Base-by-base conservation (phyloP, 2,888 invertebrate species). In the Himalopsyche anomala region DNA sequence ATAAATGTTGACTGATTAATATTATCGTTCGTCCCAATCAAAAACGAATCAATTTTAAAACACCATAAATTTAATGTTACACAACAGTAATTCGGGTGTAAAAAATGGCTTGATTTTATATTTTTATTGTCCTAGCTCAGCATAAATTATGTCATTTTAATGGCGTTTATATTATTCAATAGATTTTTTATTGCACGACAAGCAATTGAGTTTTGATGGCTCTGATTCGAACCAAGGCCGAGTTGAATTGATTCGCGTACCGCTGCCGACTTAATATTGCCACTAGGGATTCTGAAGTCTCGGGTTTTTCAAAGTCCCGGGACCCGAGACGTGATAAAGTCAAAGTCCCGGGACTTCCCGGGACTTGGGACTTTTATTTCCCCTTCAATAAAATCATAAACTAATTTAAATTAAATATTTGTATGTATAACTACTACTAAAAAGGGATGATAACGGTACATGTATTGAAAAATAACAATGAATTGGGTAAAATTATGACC, bases 81-180 rank as follows among this genome's bases (percentile, higher is more conserved):
- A 8, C 15, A 62, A 19, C 62, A 62, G 28, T 62, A 62, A 62
- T 62, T 62, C 62, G 19, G 19, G 19, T 6, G 5, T 28, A 62
- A 62, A 62, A 15, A 62, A 62, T 62, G 15, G 62, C 11, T 51
- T 51, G 51, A 51, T 62, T 19, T 62, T 62, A 62, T 62, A 51
- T 19, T 19, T 62, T 62, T 62, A 62, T 19, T 62, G 62, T 62
- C 62, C 56, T 19, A 56, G 56, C n/a, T 2, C 9, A 9, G 62
- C 62, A 62, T 62, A 62, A 62, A 62, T 62, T 62, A 62, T 62
- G 62, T 62, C 62, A 62, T 62, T 62, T 62, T 62, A 62, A 62
- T 62, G 19, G 62, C 19, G 2, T 62, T 62, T 62, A 62, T 62
- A 62, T 62, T 62, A 62, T 62, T 62, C 12, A 62, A 62, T 62